Conservation (phyloP, 2,113 vertebrate species). For the Sialia sialis region DNA sequence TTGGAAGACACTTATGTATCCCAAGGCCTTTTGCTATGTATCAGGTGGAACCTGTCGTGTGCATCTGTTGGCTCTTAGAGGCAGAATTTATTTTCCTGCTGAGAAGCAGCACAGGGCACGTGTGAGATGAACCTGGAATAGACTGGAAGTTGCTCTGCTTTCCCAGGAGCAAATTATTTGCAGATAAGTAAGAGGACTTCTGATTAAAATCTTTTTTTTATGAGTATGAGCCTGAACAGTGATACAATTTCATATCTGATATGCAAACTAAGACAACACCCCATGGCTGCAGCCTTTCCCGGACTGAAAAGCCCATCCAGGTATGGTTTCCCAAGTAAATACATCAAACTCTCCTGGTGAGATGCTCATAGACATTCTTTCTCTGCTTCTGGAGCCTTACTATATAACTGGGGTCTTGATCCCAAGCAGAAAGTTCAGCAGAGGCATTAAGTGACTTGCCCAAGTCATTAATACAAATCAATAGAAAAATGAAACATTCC, state of each 20-base stretch:
- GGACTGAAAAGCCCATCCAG: neutral
- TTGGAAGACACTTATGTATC: slow-evolving; percentile 37
- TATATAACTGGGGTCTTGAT: neutral
- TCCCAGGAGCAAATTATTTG: neutral
- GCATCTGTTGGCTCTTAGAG: slow-evolving; percentile 3
- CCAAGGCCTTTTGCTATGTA: neutral
- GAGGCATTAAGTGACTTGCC: neutral
- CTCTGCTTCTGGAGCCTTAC: neutral
- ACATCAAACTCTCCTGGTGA: neutral
- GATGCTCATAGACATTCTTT: neutral
- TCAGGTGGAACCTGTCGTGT: neutral
- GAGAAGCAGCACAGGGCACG: neutral
- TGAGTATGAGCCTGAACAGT: neutral
- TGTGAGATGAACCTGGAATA: slow-evolving; percentile 9
- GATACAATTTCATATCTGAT: neutral
- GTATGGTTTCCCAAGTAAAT: neutral
- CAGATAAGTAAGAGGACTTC: neutral
- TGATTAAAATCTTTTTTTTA: neutral
- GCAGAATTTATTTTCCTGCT: neutral
- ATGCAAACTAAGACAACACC: neutral
- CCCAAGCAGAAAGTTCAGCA: neutral
- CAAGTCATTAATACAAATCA: neutral
- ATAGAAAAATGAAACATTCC: neutral
- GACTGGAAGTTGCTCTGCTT: neutral
- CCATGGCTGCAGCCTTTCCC: neutral